Conservation (phyloP, 2,797 vertebrate genomes). For the Sus cebifrons region DNA sequence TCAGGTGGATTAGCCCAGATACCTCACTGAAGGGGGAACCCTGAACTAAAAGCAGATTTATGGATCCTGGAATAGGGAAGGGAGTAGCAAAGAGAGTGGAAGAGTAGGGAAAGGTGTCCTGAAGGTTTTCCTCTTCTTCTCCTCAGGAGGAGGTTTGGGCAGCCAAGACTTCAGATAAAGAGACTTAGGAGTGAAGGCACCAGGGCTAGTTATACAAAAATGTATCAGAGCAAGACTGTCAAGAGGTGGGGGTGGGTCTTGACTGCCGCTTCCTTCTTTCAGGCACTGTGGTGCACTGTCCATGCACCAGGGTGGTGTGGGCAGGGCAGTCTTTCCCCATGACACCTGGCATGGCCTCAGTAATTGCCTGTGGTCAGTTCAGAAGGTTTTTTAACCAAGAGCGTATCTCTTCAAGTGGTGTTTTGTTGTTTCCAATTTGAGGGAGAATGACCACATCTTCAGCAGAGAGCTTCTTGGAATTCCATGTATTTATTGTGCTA, state of each 20-base stretch:
- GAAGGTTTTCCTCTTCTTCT: too few species aligned
- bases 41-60: background rate
- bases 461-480: background rate
- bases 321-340: background rate
- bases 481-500: background rate
- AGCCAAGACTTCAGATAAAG: background rate
- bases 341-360: background rate
- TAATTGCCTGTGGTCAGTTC: background rate
- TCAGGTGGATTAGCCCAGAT: background rate
- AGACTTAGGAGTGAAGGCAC: background rate
- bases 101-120: background rate
- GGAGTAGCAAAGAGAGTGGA: background rate
- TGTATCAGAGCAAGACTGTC: background rate
- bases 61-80: rapidly evolving
- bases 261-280: too few species aligned
- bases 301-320: too few species aligned
- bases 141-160: background rate
- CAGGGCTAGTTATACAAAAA: rapidly evolving
- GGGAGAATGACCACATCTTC: background rate
- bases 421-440: background rate
- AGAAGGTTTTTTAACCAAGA: background rate
- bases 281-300: too few species aligned
- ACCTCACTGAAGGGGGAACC: background rate
- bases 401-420: background rate
- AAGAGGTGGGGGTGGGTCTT: background rate